phyloP scores from a whole-genome alignment of 2,113 vertebrate species.

The Corythaeola cristata region DNA sequence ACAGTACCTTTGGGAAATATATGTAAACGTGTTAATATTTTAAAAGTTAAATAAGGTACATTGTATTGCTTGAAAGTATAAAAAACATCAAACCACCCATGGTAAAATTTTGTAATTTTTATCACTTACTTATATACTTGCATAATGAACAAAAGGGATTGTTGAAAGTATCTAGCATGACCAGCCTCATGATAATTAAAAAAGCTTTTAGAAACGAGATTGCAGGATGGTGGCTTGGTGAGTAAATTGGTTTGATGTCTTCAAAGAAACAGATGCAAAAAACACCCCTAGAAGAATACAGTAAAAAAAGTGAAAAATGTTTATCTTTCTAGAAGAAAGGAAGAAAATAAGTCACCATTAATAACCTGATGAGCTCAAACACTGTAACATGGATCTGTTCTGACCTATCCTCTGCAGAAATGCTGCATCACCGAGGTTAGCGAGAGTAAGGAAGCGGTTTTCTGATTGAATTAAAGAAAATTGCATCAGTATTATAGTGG shows the following conservation, averaged over 20 bases:
- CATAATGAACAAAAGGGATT: background rate
- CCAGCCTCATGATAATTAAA: background rate
- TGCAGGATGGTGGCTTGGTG: background rate
- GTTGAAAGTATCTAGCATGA: background rate
- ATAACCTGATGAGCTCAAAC: background rate
- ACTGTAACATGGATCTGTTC: background rate
- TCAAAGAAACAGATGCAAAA: background rate
- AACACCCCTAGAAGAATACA: background rate
- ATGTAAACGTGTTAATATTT: constrained; percentile 2
- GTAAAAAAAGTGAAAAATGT: background rate
- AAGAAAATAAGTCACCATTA: background rate
- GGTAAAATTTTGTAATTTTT: background rate
- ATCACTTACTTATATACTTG: background rate
- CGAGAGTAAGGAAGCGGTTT: background rate
- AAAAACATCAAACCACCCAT: background rate
- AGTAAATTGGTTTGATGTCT: background rate
- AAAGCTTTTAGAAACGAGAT: background rate
- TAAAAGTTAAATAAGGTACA: background rate
- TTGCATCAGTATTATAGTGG: background rate
- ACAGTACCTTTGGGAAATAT: background rate
- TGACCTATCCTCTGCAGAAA: background rate
- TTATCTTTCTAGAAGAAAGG: background rate
- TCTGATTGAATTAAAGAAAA: constrained; percentile 36
- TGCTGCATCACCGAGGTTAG: background rate
- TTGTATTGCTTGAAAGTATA: background rate